A percentile compares a stretch with the other conserved stretches of the same genome.
phyloP scores from a whole-genome alignment of 1,140 invertebrate species.

The Pectinophora gossypiella region DNA sequence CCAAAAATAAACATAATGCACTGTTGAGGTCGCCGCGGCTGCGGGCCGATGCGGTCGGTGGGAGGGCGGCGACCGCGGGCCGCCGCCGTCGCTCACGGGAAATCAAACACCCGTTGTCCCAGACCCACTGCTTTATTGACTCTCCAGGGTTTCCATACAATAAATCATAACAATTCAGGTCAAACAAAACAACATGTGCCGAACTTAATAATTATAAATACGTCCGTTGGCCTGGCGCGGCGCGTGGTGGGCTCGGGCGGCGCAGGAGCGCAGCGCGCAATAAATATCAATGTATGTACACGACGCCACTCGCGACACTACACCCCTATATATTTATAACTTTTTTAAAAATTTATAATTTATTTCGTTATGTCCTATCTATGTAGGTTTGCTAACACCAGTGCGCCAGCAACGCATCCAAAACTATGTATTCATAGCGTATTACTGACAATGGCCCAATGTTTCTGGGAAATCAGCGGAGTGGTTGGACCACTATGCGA shows the following conservation, averaged over 20 bases:
- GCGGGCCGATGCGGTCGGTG: neutral
- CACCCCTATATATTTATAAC: slow-evolving; percentile 56
- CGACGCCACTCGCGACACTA: slow-evolving; percentile 53
- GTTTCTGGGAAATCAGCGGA: too few relatives aligned
- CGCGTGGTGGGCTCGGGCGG: slow-evolving; percentile 38
- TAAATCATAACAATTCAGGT: slow-evolving; percentile 74
- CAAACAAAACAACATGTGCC: slow-evolving; percentile 73
- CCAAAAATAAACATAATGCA: slow-evolving; percentile 62
- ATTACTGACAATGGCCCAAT: neutral
- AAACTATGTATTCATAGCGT: neutral
- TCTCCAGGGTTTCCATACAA: slow-evolving; percentile 71
- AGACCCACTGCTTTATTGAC: slow-evolving; percentile 73
- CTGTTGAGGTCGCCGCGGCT: slow-evolving; percentile 9
- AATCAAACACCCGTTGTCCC: slow-evolving; percentile 69
- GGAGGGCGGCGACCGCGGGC: neutral
- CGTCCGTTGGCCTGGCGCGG: slow-evolving; percentile 57
- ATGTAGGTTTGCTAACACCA: slow-evolving; percentile 37
- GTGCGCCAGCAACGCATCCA: neutral
- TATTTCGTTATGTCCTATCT: slow-evolving; percentile 72
- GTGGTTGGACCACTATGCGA: too few relatives aligned
- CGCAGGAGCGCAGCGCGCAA: slow-evolving; percentile 53
- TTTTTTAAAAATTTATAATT: slow-evolving; percentile 69
- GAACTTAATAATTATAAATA: slow-evolving; percentile 68
- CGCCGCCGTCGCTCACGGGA: slow-evolving; percentile 24
- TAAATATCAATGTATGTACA: slow-evolving; percentile 72